phyloP scores from a whole-genome alignment of 37 sponge, comb jelly and placozoan species.

The Ianthella basta region DNA sequence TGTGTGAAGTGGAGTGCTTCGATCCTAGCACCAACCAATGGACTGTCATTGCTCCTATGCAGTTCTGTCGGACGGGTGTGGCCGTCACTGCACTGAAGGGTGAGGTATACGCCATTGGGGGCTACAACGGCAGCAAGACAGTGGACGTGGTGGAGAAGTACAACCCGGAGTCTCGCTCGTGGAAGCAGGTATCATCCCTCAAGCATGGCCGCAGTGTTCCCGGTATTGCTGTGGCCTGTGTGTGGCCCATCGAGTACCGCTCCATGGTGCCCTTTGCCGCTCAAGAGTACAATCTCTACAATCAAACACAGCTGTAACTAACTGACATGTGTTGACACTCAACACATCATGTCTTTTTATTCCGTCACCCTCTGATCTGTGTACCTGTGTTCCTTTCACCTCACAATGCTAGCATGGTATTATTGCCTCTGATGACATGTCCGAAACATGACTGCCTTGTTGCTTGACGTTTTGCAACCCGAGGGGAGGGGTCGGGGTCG shows the following conservation, averaged over 20 bases:
- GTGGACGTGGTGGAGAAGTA: conserved; percentile 90
- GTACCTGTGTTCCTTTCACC: too few species aligned
- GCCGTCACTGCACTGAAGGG: conserved; percentile 89
- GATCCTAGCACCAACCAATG: conserved; percentile 77
- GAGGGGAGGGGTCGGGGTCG: too few species aligned
- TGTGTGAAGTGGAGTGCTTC: conserved; percentile 91
- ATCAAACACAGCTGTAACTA: conserved; percentile 21
- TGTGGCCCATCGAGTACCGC: conserved; percentile 80
- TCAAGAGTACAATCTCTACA: conserved; percentile 1
- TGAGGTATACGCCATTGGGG: conserved; percentile 92
- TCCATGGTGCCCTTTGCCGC: background rate
- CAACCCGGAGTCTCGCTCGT: conserved; percentile 76
- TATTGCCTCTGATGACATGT: too few species aligned
- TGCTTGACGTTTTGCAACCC: too few species aligned
- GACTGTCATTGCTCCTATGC: conserved; percentile 84
- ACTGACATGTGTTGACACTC: too few species aligned
- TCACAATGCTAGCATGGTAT: too few species aligned
- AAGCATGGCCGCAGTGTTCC: conserved; percentile 86
- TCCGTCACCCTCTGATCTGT: too few species aligned
- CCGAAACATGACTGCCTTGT: too few species aligned
- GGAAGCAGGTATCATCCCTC: conserved; percentile 81
- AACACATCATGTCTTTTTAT: too few species aligned
- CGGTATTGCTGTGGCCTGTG: conserved; percentile 84
- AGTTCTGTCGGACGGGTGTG: conserved; percentile 86
- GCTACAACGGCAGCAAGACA: conserved; percentile 91